These are phyloP conservation scores for Brachionichthys hirsutus DNA, from an alignment of 2,113 vertebrate genomes.

Conservation along the genomic window DNA sequence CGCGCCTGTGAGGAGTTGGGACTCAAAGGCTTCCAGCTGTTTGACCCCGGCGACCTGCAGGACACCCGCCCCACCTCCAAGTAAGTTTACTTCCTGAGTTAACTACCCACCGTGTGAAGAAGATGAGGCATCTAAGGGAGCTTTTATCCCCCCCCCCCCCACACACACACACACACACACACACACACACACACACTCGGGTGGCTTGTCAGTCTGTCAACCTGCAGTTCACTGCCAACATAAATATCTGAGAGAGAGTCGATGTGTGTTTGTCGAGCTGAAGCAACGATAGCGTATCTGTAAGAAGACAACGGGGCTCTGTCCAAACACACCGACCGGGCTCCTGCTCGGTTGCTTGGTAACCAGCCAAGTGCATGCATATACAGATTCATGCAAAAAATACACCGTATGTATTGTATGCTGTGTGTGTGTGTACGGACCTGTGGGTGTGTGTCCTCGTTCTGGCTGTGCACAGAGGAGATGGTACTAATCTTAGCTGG, in stretches of 20 bases:
- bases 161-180: no score
- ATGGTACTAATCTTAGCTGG: slow-evolving; percentile 16
- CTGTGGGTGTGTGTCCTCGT: slow-evolving; percentile 7
- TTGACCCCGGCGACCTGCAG: slow-evolving; percentile 94
- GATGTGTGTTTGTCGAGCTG: slow-evolving; percentile 46
- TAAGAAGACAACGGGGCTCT: slow-evolving; percentile 48
- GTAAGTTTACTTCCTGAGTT: slow-evolving; percentile 76
- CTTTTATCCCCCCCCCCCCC: no score
- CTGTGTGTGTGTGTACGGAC: no score
- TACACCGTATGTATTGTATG: slow-evolving; percentile 5
- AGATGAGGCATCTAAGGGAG: no score
- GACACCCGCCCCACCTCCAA: slow-evolving; percentile 84
- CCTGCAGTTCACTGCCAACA: slow-evolving; percentile 38
- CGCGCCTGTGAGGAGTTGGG: slow-evolving; percentile 94
- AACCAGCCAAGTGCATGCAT: slow-evolving; percentile 40
- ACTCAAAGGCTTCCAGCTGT: slow-evolving; percentile 95
- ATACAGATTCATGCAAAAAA: no score
- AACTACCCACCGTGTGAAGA: no score
- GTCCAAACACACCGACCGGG: slow-evolving; percentile 44
- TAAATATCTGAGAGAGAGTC: slow-evolving; percentile 39
- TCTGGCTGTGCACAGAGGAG: slow-evolving; percentile 8
- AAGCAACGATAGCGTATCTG: slow-evolving; percentile 52
- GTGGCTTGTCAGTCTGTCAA: neutral
- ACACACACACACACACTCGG: no score
- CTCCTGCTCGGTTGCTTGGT: slow-evolving; percentile 52